These are phyloP conservation scores for Hirtodrosophila trivittata DNA, from an alignment of 2,888 invertebrate genomes.

Conservation along the genomic window DNA sequence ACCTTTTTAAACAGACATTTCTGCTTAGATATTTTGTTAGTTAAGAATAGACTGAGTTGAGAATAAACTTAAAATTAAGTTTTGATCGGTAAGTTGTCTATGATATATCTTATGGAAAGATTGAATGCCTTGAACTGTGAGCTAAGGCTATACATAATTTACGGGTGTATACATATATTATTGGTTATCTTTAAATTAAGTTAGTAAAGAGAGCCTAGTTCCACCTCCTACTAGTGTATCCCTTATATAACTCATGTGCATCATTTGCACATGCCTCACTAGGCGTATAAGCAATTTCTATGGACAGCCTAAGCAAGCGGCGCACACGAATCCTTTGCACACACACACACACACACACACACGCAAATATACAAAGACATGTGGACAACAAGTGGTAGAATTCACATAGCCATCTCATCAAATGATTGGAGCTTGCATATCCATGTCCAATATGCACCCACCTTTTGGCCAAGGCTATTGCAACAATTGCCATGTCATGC, in stretches of 20 bases:
- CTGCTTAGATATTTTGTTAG: too few species aligned
- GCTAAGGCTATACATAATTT: too few species aligned
- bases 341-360: constrained; percentile 20
- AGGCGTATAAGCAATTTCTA: constrained; percentile 56
- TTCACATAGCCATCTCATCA: constrained; percentile 69
- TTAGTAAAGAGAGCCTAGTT: too few species aligned
- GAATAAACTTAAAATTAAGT: too few species aligned
- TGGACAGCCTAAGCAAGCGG: constrained; percentile 44
- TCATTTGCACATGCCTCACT: constrained; percentile 41
- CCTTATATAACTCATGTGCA: background rate
- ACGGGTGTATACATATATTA: too few species aligned
- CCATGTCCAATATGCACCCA: constrained; percentile 47
- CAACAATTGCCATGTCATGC: constrained; percentile 59
- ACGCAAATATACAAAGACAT: constrained; percentile 11
- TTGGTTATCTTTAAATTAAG: too few species aligned
- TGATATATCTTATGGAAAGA: too few species aligned
- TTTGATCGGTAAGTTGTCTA: too few species aligned
- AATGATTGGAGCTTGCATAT: constrained; percentile 49
- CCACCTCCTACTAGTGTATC: too few species aligned
- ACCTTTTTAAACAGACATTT: too few species aligned
- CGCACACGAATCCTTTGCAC: constrained; percentile 62
- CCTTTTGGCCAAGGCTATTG: constrained; percentile 55
- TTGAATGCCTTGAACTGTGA: too few species aligned
- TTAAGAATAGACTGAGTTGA: too few species aligned
- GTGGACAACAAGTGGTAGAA: constrained; percentile 67